These are phyloP conservation scores for Lissonota sp. DNA, from an alignment of 2,888 invertebrate species.

Conservation along the genomic window DNA sequence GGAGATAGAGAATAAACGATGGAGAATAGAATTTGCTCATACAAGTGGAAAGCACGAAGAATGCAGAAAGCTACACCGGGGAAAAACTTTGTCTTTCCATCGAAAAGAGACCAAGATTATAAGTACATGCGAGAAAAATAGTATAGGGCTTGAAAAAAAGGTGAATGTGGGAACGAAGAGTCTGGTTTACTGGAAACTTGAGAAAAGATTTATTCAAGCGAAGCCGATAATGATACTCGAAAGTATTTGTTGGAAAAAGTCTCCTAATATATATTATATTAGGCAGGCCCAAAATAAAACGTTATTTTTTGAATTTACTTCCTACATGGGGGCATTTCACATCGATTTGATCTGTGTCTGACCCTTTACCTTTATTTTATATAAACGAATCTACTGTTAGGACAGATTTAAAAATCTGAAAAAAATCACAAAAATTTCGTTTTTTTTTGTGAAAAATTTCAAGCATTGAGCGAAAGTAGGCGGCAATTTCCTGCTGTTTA, in stretches of 20 bases:
- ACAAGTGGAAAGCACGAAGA: constrained; percentile 16
- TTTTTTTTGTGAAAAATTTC: too few relatives aligned
- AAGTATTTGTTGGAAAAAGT: constrained; percentile 26
- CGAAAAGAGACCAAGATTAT: neutral
- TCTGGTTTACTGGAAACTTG: constrained; percentile 48
- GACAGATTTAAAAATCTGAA: too few relatives aligned
- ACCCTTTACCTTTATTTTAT: too few relatives aligned
- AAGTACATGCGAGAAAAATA: constrained; percentile 1
- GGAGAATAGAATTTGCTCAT: constrained; percentile 4
- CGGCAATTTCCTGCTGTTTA: too few relatives aligned
- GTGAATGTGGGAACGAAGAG: constrained; percentile 18
- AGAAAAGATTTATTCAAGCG: constrained; percentile 55
- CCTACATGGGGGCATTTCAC: too few relatives aligned
- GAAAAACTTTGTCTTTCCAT: constrained; percentile 55
- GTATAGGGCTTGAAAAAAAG: constrained; percentile 18
- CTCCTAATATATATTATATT: neutral
- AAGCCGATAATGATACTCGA: constrained; percentile 46
- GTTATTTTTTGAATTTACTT: too few relatives aligned
- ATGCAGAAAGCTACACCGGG: constrained; percentile 3
- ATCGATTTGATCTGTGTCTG: too few relatives aligned
- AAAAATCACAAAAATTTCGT: too few relatives aligned
- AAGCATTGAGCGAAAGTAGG: too few relatives aligned
- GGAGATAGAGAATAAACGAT: constrained; percentile 17
- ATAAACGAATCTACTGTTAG: too few relatives aligned
- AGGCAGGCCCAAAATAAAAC: too few relatives aligned